Evolutionary conservation across 2,113 vertebrate species (phyloP).

Genomic region (Corythaeola cristata): DNA sequence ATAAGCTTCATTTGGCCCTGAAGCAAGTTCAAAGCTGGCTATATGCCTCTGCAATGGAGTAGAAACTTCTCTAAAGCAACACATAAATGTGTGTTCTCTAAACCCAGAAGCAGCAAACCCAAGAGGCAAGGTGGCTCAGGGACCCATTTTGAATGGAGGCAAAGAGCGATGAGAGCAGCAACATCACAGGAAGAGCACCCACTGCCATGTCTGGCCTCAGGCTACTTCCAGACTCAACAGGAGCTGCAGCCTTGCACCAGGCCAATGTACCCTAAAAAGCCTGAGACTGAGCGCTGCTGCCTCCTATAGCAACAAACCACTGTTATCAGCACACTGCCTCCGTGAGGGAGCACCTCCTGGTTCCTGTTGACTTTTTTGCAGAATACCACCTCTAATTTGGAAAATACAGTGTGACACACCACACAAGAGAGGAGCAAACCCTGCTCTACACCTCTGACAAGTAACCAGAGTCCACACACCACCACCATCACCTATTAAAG

Average conservation of each 20-base stretch:
- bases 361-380: background rate
- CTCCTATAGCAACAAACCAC: background rate
- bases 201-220: background rate
- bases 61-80: background rate
- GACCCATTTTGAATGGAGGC: background rate
- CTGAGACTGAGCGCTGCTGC: background rate
- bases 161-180: accelerated
- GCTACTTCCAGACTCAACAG: background rate
- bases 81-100: background rate
- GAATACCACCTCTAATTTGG: background rate
- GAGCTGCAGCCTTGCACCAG: background rate
- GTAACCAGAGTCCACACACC: background rate
- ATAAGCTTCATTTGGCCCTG: background rate
- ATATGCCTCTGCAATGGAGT: background rate
- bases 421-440: background rate
- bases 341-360: background rate
- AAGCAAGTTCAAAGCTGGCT: background rate
- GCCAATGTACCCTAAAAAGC: background rate
- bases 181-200: background rate
- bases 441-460: background rate
- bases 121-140: background rate
- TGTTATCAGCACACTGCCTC: background rate
- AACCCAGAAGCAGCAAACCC: background rate
- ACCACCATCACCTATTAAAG: background rate
- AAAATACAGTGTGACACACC: background rate